Base-by-base conservation (phyloP, 2,888 invertebrate species). In the Malacosoma neustria region DNA sequence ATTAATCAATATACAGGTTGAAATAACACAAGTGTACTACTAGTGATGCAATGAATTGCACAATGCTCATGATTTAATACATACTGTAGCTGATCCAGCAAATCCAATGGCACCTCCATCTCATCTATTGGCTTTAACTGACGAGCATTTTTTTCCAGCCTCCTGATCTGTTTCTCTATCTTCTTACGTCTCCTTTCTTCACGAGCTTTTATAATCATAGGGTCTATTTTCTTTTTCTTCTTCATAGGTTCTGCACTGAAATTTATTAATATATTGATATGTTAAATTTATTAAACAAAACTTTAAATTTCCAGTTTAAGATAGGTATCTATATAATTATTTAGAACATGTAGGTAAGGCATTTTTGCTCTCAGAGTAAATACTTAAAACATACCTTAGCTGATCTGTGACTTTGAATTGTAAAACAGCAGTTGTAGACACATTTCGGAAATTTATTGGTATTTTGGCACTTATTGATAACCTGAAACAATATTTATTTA, bases 111-210 rank as follows among this genome's bases (percentile, higher is more conserved):
- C 5, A 93, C 86, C 72, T 97, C 94, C 46, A 93, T 68, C 81
- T 99, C 99, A 38, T 93, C 92, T 31, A 99, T 89, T 0, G 98
- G 97, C 72, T 98, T 99, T 34, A 96, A 69, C 63, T 96, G 95
- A 22, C 91, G 87, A 0, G 93, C 90, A 79, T 91, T 90, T 64
- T 92, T 96, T 64, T 96, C 91, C 41, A 98, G 72, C 46, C 91
- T 87, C 35, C 92, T 87, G 46, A 98, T 97, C 66, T 92, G 92
- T 65, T 95, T 97, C 66, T 97, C 97, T 2, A 99, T 49, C 69
- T 92, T 95, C 61, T 89, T 94, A 46, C 91, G 91, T 45, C 88
- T 92, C 35, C 95, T 89, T 0, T 95, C 94, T 62, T 97, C 96
- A 53, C 96, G 88, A 11, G 91, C 91, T 66, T 91, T 92, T 0